Evolutionary conservation across 2,113 vertebrate genomes (phyloP).

Genomic region (Lophius piscatorius): DNA sequence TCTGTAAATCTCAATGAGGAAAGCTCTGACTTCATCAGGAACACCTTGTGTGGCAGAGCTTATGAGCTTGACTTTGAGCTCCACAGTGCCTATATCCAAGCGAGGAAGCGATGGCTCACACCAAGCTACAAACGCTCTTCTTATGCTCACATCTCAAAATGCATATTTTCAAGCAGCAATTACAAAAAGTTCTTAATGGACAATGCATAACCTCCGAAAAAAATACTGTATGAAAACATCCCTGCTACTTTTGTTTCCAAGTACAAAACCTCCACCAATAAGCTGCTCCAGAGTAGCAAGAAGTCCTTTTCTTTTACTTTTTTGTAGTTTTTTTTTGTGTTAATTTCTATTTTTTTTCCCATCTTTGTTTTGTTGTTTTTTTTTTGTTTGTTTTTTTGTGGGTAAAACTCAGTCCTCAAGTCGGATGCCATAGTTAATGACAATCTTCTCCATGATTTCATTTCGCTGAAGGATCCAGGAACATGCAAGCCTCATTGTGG

Average conservation of each 20-base stretch:
- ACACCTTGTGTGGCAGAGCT: constrained; percentile 52
- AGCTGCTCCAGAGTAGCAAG: constrained; percentile 98
- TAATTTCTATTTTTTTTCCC: constrained; percentile 81
- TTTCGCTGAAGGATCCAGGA: constrained; percentile 98
- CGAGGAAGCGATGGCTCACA: constrained; percentile 72
- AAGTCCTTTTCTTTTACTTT: constrained; percentile 96
- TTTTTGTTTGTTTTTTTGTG: constrained; percentile 89
- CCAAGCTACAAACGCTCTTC: constrained; percentile 84
- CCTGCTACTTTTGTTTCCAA: constrained; percentile 99
- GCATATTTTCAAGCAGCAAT: constrained; percentile 99
- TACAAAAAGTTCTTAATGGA: constrained; percentile 98
- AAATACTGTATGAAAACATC: constrained; percentile 98
- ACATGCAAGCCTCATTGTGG: constrained; percentile 99
- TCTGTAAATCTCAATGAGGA: constrained; percentile 61
- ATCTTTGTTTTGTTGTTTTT: constrained; percentile 86
- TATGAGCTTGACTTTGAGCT: constrained; percentile 45
- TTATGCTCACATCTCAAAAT: constrained; percentile 97
- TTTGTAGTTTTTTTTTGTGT: constrained; percentile 63
- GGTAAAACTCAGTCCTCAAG: constrained; percentile 99
- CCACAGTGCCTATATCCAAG: constrained; percentile 60
- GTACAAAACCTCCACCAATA: constrained; percentile 99
- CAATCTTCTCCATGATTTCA: constrained; percentile 88
- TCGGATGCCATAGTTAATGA: constrained; percentile 97
- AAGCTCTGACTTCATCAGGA: constrained; percentile 65
- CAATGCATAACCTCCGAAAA: constrained; percentile 99